A percentile compares a stretch with the other conserved stretches of the same genome.
phyloP scores from a whole-genome alignment of 2,888 invertebrate species.

The Epistrophe grossulariae region DNA sequence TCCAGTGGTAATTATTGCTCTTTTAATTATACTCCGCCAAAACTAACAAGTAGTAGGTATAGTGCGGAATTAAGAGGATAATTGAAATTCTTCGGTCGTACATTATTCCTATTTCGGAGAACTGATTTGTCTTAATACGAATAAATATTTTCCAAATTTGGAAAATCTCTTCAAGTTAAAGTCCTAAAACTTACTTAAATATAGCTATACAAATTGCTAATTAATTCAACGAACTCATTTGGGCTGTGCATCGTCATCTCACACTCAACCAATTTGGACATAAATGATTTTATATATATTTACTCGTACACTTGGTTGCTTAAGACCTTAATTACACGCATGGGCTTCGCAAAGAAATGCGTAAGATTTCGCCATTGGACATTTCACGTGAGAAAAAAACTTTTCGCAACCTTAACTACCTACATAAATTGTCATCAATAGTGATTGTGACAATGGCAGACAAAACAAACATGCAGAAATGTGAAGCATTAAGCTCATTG shows the following conservation, averaged over 20 bases:
- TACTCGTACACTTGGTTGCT: not conserved
- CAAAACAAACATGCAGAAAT: slow-evolving; percentile 43
- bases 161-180: slow-evolving; percentile 35
- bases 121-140: slow-evolving; percentile 53
- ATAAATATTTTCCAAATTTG: slow-evolving; percentile 51
- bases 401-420: slow-evolving; percentile 56
- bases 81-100: slow-evolving; percentile 21
- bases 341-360: slow-evolving; percentile 22
- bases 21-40: not conserved
- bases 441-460: slow-evolving; percentile 32
- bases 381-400: slow-evolving; percentile 57
- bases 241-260: slow-evolving; percentile 63
- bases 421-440: slow-evolving; percentile 63
- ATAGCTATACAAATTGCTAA: slow-evolving; percentile 45
- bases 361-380: slow-evolving; percentile 41
- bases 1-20: slow-evolving; percentile 3
- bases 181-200: not conserved
- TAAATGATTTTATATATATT: slow-evolving; percentile 8
- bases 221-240: slow-evolving; percentile 54
- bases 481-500: not conserved
- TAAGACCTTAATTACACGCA: slow-evolving; percentile 30
- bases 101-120: slow-evolving; percentile 26
- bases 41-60: not conserved
- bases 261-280: slow-evolving; percentile 69
- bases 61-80: slow-evolving; percentile 24